Evolutionary conservation across 2,797 vertebrate species (phyloP).

Genomic region (Monodelphis domestica): DNA sequence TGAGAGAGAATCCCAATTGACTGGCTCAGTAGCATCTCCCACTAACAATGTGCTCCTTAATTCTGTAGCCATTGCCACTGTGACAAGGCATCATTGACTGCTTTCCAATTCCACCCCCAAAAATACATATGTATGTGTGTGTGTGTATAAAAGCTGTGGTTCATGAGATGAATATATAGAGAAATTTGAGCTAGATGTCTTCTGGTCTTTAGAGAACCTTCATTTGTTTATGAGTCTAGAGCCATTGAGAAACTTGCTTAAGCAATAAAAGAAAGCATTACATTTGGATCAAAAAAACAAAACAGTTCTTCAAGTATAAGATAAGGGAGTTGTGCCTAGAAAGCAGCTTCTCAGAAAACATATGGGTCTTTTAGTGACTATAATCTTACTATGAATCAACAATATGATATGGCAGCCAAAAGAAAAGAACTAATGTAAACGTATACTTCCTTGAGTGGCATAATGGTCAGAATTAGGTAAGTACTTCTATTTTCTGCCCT

Average conservation of each 20-base stretch:
- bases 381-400: not conserved
- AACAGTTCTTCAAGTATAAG: not conserved
- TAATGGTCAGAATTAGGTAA: too few species aligned
- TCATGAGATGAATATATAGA: not conserved
- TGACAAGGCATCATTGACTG: not conserved
- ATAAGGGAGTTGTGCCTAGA: not conserved
- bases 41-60: not conserved
- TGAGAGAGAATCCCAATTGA: not conserved
- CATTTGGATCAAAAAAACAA: not conserved
- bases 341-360: not conserved
- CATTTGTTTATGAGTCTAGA: not conserved
- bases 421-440: not conserved
- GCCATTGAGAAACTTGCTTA: not conserved
- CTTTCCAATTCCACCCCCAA: not conserved
- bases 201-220: not conserved
- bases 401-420: not conserved
- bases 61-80: not conserved
- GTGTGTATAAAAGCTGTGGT: too few species aligned
- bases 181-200: not conserved
- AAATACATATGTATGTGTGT: too few species aligned
- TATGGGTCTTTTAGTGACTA: not conserved
- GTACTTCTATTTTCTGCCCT: too few species aligned
- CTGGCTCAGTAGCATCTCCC: not conserved
- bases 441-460: too few species aligned
- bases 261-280: not conserved